phyloP scores from a whole-genome alignment of 92 coral and sea anemone species.

The Parazoanthus atlanticus region DNA sequence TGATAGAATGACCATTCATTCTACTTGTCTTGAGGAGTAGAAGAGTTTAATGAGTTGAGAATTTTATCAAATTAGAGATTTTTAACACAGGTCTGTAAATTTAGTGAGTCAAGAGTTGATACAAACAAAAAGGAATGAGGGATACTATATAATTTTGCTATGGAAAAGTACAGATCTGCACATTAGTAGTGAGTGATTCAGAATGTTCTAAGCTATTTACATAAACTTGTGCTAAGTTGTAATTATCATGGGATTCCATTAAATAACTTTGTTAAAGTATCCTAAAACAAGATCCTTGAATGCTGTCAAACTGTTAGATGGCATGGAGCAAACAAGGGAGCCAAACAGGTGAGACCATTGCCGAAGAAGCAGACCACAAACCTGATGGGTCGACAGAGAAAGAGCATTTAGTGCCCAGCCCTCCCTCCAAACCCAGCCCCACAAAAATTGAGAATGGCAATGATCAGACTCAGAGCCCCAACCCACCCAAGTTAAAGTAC shows the following conservation, averaged over 20 bases:
- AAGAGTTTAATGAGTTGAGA: too few relatives aligned
- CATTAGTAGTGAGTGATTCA: too few relatives aligned
- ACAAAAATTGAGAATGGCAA: slow-evolving; percentile 26
- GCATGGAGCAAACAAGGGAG: slow-evolving; percentile 18
- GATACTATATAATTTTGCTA: too few relatives aligned
- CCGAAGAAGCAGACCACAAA: background rate
- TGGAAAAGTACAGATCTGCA: too few relatives aligned
- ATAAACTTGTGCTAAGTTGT: too few relatives aligned
- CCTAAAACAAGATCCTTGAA: background rate
- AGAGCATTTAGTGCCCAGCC: slow-evolving; percentile 31
- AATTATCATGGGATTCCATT: background rate
- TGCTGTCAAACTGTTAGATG: background rate
- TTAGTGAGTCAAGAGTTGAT: too few relatives aligned
- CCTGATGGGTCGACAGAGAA: background rate
- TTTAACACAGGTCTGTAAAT: too few relatives aligned
- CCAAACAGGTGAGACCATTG: background rate
- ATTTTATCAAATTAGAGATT: too few relatives aligned
- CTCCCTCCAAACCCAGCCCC: slow-evolving; percentile 22
- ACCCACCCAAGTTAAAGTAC: slow-evolving; percentile 42
- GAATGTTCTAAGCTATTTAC: too few relatives aligned
- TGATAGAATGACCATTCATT: too few relatives aligned
- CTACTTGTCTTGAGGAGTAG: background rate
- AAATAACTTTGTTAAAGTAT: background rate
- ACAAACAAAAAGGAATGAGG: too few relatives aligned
- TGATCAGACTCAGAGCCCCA: background rate